Conservation (phyloP, 2,888 invertebrate genomes). For the Elgonia sp. region DNA sequence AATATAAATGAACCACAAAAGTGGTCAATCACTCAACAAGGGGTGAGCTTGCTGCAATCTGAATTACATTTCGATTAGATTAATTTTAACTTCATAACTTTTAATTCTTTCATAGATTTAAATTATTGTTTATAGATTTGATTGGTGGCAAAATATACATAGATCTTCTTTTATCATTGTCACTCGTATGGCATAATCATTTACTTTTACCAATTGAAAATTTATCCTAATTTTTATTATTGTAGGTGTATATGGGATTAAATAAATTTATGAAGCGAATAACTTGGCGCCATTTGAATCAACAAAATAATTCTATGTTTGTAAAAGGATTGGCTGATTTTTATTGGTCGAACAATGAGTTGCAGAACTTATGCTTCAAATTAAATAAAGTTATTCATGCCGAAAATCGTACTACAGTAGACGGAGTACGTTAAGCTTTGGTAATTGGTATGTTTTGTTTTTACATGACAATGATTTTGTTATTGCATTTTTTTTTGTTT, state of each 20-base stretch:
- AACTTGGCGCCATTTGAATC: background rate
- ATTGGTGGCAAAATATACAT: too few relatives aligned
- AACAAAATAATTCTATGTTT: constrained; percentile 3
- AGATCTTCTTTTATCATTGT: too few relatives aligned
- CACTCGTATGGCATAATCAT: too few relatives aligned
- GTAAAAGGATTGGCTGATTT: constrained; percentile 8
- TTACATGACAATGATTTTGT: background rate
- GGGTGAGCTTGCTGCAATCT: too few relatives aligned
- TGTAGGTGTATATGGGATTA: constrained; percentile 13
- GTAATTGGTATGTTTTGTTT: background rate
- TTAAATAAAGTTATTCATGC: background rate
- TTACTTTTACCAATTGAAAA: too few relatives aligned
- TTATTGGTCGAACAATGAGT: constrained; percentile 17
- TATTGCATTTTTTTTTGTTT: background rate
- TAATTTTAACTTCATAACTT: too few relatives aligned
- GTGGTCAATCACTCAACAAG: too few relatives aligned
- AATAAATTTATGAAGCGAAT: background rate
- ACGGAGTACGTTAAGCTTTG: background rate
- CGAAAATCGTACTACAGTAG: background rate
- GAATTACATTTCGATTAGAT: too few relatives aligned
- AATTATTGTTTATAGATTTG: too few relatives aligned
- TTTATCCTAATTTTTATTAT: too few relatives aligned
- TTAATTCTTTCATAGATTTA: too few relatives aligned
- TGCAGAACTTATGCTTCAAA: background rate
- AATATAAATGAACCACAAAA: too few relatives aligned